Evolutionary conservation across 2,113 vertebrate species (phyloP).

Genomic region (Otus sunia): DNA sequence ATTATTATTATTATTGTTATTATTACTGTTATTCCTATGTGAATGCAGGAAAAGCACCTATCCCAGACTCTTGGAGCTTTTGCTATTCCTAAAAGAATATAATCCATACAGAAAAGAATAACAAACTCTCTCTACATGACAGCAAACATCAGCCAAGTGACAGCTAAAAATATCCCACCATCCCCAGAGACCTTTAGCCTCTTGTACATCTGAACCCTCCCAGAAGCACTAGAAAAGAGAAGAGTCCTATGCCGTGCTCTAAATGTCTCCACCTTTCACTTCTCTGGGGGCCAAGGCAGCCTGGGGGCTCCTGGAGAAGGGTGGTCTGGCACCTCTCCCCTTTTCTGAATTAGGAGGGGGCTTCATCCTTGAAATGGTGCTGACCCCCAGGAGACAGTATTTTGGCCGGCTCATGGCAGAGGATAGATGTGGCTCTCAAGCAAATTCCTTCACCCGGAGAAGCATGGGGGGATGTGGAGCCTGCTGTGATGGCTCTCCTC

Average conservation of each 20-base stretch:
- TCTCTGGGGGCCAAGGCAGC: background rate
- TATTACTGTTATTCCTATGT: constrained; percentile 38
- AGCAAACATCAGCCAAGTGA: constrained; percentile 55
- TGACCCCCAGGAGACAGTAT: background rate
- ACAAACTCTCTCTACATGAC: constrained; percentile 62
- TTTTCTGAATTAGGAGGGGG: background rate
- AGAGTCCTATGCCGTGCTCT: background rate
- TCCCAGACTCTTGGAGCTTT: constrained; percentile 46
- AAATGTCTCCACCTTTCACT: background rate
- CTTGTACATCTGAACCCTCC: constrained; percentile 17
- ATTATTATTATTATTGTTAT: background rate
- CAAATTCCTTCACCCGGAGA: background rate
- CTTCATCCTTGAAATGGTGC: background rate
- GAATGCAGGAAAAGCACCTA: constrained; percentile 60
- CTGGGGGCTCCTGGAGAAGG: background rate
- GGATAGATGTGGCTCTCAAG: background rate
- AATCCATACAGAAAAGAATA: constrained; percentile 58
- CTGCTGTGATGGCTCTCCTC: background rate
- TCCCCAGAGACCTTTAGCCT: constrained; percentile 37
- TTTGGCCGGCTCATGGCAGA: background rate
- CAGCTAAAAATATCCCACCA: constrained; percentile 49
- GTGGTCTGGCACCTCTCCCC: background rate
- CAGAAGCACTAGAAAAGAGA: background rate
- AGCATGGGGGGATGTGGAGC: background rate
- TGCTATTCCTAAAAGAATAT: constrained; percentile 57